These are phyloP conservation scores for Platorchestia sp. DNA, from an alignment of 1,140 invertebrate species.

Conservation along the genomic window DNA sequence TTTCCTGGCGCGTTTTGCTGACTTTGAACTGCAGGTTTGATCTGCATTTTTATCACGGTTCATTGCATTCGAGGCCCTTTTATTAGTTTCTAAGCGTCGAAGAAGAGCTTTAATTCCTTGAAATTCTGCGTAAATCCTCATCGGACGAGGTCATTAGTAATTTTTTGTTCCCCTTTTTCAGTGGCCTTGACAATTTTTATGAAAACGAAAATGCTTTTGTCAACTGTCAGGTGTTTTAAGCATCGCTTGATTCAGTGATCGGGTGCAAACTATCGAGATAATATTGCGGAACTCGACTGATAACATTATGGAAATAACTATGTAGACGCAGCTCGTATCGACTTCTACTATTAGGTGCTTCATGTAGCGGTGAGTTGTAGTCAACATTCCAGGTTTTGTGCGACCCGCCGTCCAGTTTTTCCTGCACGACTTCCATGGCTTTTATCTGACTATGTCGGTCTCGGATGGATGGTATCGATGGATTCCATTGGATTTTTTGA, in stretches of 20 bases:
- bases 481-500: too few relatives aligned
- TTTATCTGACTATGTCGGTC: too few relatives aligned
- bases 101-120: background rate
- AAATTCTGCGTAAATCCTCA: background rate
- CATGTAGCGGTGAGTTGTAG: background rate
- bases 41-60: background rate
- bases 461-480: too few relatives aligned
- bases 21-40: conserved; percentile 4
- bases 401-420: background rate
- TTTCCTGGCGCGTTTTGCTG: background rate
- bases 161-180: background rate
- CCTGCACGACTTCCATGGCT: too few relatives aligned
- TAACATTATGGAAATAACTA: too few relatives aligned
- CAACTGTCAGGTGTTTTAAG: background rate
- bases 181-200: background rate
- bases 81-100: background rate
- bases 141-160: background rate
- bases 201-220: background rate
- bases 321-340: too few relatives aligned
- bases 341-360: too few relatives aligned
- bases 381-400: background rate
- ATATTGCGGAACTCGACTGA: too few relatives aligned
- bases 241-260: background rate
- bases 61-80: background rate
- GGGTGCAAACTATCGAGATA: background rate